These are phyloP conservation scores for Endomychus coccineus DNA, from an alignment of 2,888 invertebrate genomes.

Conservation along the genomic window DNA sequence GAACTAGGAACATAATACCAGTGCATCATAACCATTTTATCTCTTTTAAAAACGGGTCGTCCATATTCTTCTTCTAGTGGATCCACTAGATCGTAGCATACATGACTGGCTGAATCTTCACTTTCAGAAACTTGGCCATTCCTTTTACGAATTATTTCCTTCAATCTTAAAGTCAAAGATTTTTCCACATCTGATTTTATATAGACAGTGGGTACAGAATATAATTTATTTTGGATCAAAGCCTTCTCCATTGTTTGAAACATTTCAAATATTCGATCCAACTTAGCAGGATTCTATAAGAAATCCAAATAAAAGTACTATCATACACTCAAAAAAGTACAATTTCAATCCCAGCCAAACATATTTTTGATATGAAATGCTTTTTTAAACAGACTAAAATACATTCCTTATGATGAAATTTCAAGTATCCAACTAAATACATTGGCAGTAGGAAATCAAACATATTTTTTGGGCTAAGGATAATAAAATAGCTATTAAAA, in stretches of 20 bases:
- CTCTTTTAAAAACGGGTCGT: constrained; percentile 68
- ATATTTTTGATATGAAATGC: background rate
- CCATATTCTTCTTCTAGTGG: constrained; percentile 87
- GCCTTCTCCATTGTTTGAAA: constrained; percentile 83
- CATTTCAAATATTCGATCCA: constrained; percentile 91
- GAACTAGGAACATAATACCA: constrained; percentile 97
- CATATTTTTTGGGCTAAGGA: too few relatives aligned
- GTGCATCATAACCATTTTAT: constrained; percentile 77
- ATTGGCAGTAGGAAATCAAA: too few relatives aligned
- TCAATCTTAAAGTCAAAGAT: constrained; percentile 66
- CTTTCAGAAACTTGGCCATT: constrained; percentile 69
- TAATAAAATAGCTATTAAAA: too few relatives aligned
- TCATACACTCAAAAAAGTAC: background rate
- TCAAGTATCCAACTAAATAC: too few relatives aligned
- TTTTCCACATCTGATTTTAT: constrained; percentile 84
- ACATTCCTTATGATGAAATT: too few relatives aligned
- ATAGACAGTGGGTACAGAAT: constrained; percentile 71
- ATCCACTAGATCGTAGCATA: constrained; percentile 79
- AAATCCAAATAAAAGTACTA: constrained; percentile 11
- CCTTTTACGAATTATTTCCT: constrained; percentile 81
- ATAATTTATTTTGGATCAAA: constrained; percentile 71
- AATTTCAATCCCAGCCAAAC: background rate
- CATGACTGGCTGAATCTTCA: constrained; percentile 87
- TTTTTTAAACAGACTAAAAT: background rate
- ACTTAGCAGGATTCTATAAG: constrained; percentile 76